phyloP scores from a whole-genome alignment of 1,140 invertebrate species.

The Teleopsis dalmanni region DNA sequence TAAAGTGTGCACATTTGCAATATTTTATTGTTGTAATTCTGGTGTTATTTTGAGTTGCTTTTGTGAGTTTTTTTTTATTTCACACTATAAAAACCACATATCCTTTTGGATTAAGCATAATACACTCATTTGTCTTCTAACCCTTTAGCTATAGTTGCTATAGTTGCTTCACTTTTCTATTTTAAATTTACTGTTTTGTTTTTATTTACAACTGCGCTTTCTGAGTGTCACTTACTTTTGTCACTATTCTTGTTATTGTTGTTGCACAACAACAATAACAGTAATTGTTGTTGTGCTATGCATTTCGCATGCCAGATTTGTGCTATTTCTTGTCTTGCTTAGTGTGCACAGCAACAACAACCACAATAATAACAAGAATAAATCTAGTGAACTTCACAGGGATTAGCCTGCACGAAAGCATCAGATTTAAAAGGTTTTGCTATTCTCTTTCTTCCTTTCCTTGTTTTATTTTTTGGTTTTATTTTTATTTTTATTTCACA shows the following conservation, averaged over 20 bases:
- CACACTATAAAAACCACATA: slow-evolving; percentile 9
- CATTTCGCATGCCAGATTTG: slow-evolving; percentile 39
- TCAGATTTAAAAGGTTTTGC: slow-evolving; percentile 45
- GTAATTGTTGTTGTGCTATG: slow-evolving; percentile 18
- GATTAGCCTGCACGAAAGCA: slow-evolving; percentile 45
- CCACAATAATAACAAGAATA: slow-evolving; percentile 32
- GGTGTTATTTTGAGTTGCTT: not conserved
- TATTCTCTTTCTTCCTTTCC: slow-evolving; percentile 19
- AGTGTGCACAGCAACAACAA: slow-evolving; percentile 17
- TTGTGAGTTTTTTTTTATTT: not conserved
- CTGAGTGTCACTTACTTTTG: slow-evolving; percentile 5
- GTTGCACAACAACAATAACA: no score
- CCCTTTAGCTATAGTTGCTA: not conserved
- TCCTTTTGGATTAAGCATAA: slow-evolving; percentile 13
- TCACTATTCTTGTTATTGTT: slow-evolving; percentile 14
- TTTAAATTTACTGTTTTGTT: slow-evolving; percentile 21
- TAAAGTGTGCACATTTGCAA: no score
- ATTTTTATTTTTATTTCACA: slow-evolving; percentile 4
- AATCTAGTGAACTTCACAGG: slow-evolving; percentile 45
- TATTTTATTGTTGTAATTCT: not conserved
- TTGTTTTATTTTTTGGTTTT: slow-evolving; percentile 19
- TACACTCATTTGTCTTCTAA: slow-evolving; percentile 9
- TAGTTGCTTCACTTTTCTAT: no score
- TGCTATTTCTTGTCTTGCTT: slow-evolving; percentile 6
- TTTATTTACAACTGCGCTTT: slow-evolving; percentile 4